phyloP scores from a whole-genome alignment of 2,113 vertebrate genomes.

The Cochlearius cochlearius region DNA sequence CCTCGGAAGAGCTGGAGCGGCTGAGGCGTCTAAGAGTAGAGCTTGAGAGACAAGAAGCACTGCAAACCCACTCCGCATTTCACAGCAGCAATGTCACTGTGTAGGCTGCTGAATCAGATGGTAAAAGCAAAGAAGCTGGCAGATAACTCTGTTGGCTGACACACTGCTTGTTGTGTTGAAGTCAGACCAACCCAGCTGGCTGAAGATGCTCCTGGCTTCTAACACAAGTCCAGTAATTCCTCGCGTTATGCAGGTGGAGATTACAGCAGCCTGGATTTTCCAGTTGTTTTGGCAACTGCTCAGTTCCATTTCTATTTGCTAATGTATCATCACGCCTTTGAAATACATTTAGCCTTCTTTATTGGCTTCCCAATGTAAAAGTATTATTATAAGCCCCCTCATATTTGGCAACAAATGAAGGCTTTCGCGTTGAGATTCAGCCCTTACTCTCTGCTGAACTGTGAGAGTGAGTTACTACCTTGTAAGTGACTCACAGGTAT shows the following conservation, averaged over 20 bases:
- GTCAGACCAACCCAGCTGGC: background rate
- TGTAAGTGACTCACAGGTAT: conserved; percentile 72
- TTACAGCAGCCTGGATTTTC: background rate
- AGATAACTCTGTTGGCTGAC: background rate
- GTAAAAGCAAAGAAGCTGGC: background rate
- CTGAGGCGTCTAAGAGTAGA: background rate
- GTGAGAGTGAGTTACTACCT: conserved; percentile 67
- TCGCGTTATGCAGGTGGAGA: background rate
- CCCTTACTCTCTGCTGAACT: conserved; percentile 44
- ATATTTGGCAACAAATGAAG: background rate
- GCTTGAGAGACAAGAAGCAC: background rate
- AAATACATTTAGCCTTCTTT: background rate
- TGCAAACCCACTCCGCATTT: background rate
- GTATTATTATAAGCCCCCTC: background rate
- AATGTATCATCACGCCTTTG: background rate
- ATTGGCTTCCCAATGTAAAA: background rate
- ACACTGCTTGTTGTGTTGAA: background rate
- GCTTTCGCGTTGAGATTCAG: conserved; percentile 54
- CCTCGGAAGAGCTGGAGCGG: background rate
- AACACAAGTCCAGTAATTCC: background rate
- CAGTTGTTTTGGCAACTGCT: background rate
- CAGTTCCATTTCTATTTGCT: background rate
- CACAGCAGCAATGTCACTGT: background rate
- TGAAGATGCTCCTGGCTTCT: background rate
- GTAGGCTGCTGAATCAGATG: background rate